A percentile compares a stretch with the other conserved stretches of the same genome.
Conservation (phyloP, 2,797 vertebrate species). For the Enteromius treurensis region DNA sequence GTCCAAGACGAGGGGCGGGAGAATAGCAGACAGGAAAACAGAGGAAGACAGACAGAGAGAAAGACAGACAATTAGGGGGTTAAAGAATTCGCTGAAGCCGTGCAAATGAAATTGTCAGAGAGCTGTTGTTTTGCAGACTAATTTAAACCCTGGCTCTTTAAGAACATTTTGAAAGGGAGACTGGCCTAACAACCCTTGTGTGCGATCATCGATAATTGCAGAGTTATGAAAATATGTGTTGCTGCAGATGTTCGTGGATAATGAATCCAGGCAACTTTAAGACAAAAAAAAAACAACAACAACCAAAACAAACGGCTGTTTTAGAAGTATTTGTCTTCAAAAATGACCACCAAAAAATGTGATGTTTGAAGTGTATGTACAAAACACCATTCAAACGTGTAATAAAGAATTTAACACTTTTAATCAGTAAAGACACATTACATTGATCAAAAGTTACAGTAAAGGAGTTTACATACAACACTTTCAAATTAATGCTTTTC, state of each 20-base stretch:
- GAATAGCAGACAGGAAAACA: constrained; percentile 7
- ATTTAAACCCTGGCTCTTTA: background rate
- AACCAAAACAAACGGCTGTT: background rate
- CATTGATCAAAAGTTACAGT: background rate
- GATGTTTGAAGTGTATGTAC: background rate
- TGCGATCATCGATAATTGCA: constrained; percentile 15
- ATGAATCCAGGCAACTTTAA: constrained; percentile 1
- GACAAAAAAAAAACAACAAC: background rate
- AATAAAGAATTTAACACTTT: background rate
- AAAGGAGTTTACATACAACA: background rate
- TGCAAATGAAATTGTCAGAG: constrained; percentile 10
- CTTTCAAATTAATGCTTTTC: background rate
- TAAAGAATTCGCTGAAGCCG: background rate
- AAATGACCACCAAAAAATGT: background rate
- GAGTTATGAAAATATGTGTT: background rate
- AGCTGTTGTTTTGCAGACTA: constrained; percentile 10
- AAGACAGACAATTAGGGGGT: background rate
- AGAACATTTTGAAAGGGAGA: background rate
- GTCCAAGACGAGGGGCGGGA: background rate
- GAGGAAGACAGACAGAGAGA: constrained; percentile 22
- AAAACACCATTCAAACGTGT: background rate
- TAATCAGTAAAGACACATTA: background rate
- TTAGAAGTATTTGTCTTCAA: background rate
- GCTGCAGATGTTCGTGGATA: constrained; percentile 9
- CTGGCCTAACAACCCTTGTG: constrained; percentile 6